Conservation (phyloP, 2,888 invertebrate species). For the Agonopterix alstromeriana region DNA sequence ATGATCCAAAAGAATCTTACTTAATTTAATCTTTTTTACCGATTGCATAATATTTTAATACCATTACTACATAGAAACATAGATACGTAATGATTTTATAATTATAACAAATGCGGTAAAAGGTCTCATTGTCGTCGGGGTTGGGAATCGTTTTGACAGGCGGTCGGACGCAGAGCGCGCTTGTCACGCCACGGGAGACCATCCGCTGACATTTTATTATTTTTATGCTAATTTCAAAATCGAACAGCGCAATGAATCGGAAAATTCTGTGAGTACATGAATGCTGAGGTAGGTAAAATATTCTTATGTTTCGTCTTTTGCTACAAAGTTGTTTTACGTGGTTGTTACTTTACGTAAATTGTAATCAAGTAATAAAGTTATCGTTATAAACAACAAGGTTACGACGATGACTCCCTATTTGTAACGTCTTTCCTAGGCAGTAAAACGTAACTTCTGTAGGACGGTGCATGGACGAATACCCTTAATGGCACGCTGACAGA, state of each 20-base stretch:
- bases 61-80: no score
- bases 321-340: no score
- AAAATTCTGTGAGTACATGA: slow-evolving; percentile 19
- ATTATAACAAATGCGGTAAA: neutral
- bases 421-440: slow-evolving; percentile 28
- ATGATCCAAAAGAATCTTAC: no score
- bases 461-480: slow-evolving; percentile 62
- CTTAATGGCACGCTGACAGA: slow-evolving; percentile 71
- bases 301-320: no score
- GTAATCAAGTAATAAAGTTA: neutral
- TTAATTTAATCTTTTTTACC: no score
- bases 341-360: no score
- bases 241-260: slow-evolving; percentile 40
- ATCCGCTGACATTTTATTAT: slow-evolving; percentile 58
- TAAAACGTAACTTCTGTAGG: slow-evolving; percentile 45
- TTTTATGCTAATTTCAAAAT: slow-evolving; percentile 60
- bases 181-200: slow-evolving; percentile 43
- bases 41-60: no score
- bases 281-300: no score
- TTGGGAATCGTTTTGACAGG: slow-evolving; percentile 54
- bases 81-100: neutral
- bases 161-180: slow-evolving; percentile 20
- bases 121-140: slow-evolving; percentile 9
- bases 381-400: slow-evolving; percentile 3
- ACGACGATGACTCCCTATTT: slow-evolving; percentile 7